Conservation (phyloP, 1,140 invertebrate species). For the Semibalanus balanoides region DNA sequence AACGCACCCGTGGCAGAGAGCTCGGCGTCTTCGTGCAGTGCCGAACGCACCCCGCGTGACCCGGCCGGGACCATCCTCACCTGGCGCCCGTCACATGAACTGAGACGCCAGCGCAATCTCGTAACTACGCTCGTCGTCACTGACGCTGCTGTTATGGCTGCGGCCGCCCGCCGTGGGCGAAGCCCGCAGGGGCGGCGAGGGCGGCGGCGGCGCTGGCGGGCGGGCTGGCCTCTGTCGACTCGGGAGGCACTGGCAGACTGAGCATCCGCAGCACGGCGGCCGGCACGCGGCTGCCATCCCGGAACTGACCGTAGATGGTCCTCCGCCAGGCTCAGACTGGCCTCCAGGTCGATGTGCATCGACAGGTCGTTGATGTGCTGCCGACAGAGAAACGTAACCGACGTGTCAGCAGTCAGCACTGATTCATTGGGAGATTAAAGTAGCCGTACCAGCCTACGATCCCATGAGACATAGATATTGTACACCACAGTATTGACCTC, state of each 20-base stretch:
- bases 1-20: no score
- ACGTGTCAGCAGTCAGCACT: no score
- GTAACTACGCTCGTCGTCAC: background rate
- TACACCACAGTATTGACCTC: no score
- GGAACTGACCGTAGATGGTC: constrained; percentile 71
- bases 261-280: constrained; percentile 50
- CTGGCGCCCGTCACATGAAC: background rate
- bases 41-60: no score
- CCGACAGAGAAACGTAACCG: constrained; percentile 30
- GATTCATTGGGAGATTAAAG: no score
- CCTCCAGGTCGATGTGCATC: constrained; percentile 60
- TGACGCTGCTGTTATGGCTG: background rate
- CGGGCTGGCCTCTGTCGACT: background rate
- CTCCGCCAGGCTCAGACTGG: constrained; percentile 69
- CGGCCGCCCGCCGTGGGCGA: no score
- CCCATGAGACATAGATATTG: no score
- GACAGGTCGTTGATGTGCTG: constrained; percentile 89
- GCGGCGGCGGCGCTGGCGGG: no score
- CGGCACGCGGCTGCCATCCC: constrained; percentile 44
- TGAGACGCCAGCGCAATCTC: background rate
- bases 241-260: constrained; percentile 31
- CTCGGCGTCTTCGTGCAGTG: no score
- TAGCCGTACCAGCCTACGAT: no score
- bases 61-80: no score
- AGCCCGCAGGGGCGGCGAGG: no score